Evolutionary conservation across 2,797 vertebrate species (phyloP), one percentile per base, ranked within the genome.

Genomic region (Scolopax bukidnonensis): DNA sequence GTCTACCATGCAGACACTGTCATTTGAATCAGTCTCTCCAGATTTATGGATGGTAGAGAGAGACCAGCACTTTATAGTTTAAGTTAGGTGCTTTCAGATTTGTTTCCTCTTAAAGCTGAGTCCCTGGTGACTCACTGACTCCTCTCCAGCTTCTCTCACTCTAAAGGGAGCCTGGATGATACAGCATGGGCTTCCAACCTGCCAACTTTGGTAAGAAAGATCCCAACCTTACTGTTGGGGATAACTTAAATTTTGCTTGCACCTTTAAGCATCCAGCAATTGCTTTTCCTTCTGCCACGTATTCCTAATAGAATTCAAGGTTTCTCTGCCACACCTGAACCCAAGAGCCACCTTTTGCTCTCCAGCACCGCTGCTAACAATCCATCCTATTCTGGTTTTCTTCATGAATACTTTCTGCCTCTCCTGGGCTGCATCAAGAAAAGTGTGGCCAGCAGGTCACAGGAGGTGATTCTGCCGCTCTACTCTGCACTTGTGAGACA

Each of bases 21-120:
- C 51, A 84, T 32, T 50, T 87, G 27, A 82, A 59, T 70, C 36
- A 30, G 21, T 69, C 20, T 93, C 36, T 74, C 9, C 21, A 79
- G n/a, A 27, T n/a, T 78, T 57, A 65, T 0, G 68, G 64, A 48
- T 2, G 15, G 41, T 16, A 69, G 47, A 43, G 57, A 59, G 27
- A 59, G 41, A 84, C 0, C 0, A 8, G 30, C 0, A 0, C 56
- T 75, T 83, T 45, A 33, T 18, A 16, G 45, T 7, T 28, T 23
- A 73, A 63, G 68, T 87, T 56, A 33, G 15, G 24, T 76, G 28
- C 28, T 81, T 91, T 76, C 59, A 73, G 30, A 25, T 94, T 79
- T 84, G 27, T 54, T 95, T 86, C 50, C 59, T 73, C 50, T 81
- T 68, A n/a, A 83, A 87, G 28, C 10, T 80, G 68, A 77, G 89